Conservation (phyloP, 2,888 invertebrate species). For the Trichacis sp. region DNA sequence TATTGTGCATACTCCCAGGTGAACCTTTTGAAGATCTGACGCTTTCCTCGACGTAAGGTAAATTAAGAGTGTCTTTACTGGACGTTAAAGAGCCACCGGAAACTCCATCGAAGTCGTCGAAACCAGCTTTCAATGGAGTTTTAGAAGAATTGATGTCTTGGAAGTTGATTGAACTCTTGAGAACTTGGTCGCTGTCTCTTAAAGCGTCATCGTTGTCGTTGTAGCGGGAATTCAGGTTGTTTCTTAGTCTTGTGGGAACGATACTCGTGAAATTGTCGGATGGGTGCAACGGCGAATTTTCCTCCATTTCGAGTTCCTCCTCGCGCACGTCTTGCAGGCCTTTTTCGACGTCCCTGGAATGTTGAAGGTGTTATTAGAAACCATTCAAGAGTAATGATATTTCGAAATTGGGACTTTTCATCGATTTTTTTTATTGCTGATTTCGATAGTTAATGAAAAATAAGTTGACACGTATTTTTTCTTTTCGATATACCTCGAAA, state of each 20-base stretch:
- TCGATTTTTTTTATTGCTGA: no score
- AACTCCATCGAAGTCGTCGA: conserved; percentile 65
- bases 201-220: conserved; percentile 51
- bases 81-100: conserved; percentile 60
- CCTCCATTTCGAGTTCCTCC: conserved; percentile 53
- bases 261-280: conserved; percentile 61
- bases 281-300: conserved; percentile 59
- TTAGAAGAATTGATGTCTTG: conserved; percentile 61
- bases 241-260: conserved; percentile 57
- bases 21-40: conserved; percentile 60
- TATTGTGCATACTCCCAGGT: conserved; percentile 54
- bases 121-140: conserved; percentile 61
- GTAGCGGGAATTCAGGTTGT: conserved; percentile 56
- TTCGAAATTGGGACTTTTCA: no score
- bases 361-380: not conserved
- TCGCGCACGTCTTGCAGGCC: conserved; percentile 57
- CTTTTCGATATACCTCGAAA: no score
- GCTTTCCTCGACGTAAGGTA: conserved; percentile 63
- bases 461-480: no score
- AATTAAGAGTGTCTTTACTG: conserved; percentile 60
- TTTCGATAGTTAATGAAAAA: no score
- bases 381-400: no score
- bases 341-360: conserved; percentile 56
- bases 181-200: conserved; percentile 31
- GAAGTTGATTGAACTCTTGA: conserved; percentile 42